Percentiles rank a stretch among this genome's conserved stretches.
These are phyloP conservation scores for Steatocranus sp. DNA, from an alignment of 2,797 vertebrate genomes.

Conservation along the genomic window DNA sequence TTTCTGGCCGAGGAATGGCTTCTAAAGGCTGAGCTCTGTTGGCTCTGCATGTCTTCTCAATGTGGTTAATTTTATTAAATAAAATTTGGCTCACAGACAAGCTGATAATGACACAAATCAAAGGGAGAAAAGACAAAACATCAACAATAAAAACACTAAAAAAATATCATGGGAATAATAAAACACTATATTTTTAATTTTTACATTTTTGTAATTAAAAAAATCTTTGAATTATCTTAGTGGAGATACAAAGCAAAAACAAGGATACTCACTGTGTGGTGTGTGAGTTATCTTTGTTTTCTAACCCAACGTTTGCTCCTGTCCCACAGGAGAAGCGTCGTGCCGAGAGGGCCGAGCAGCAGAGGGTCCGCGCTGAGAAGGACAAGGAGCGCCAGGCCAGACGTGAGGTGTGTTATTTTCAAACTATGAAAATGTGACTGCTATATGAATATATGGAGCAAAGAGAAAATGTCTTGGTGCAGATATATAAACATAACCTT, in stretches of 20 bases:
- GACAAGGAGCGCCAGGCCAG: slow-evolving; percentile 93
- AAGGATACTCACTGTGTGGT: background rate
- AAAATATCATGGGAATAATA: background rate
- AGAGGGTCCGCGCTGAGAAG: slow-evolving; percentile 89
- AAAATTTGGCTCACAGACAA: background rate
- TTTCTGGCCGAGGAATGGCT: background rate
- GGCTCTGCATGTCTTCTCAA: background rate
- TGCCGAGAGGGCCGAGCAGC: slow-evolving; percentile 91
- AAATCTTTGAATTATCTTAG: background rate
- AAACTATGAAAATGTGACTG: background rate
- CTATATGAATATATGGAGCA: background rate
- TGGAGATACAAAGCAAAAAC: background rate
- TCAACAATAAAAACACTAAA: background rate
- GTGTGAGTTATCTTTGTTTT: background rate
- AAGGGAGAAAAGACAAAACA: background rate
- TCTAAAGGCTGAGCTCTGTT: background rate
- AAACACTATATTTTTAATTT: background rate
- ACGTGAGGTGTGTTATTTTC: slow-evolving; percentile 79
- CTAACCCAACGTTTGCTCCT: background rate
- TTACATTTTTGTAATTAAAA: background rate
- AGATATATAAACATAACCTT: background rate
- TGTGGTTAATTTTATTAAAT: background rate
- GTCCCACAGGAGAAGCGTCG: slow-evolving; percentile 90
- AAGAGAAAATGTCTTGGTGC: background rate
- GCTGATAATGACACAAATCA: background rate